Evolutionary conservation across 1,140 invertebrate genomes (phyloP), one percentile per base, ranked within the genome.

Genomic region (Gonioctena quinquepunctata): DNA sequence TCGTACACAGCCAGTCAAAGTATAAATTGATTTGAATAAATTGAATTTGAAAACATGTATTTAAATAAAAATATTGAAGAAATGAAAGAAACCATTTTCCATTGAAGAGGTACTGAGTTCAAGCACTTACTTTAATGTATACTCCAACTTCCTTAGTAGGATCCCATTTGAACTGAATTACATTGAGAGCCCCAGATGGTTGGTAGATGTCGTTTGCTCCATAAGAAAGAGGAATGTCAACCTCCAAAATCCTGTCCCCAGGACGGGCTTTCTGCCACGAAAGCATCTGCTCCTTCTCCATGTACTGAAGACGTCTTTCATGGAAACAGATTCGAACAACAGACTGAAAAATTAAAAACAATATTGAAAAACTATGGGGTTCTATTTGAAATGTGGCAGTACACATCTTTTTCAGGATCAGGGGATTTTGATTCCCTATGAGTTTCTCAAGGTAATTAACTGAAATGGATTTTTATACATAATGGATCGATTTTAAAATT

Each of bases 91-190:
- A 64, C 5, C 28, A 50, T 64, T 18, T 54, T 48, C 27, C 2
- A n/a, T n/a, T n/a, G n/a, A n/a, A n/a, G n/a, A n/a, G n/a, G n/a
- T n/a, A n/a, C n/a, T n/a, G 6, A 16, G 56, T 16, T 13, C 28
- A n/a, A n/a, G n/a, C n/a, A 76, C 75, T 76, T 83, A 96, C 93
- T 88, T 95, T 95, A 70, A 96, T 92, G 79, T 96, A 96, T 69
- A 96, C 92, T 21, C 96, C 96, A 72, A 96, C 94, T 86, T 98
- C 96, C 81, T 98, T 98, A 1, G 94, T 93, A 0, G 96, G 96
- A 85, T 98, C 96, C 96, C 96, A 99, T 72, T 92, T 90, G 76
- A 98, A 95, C 79, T 96, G 93, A 18, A 94, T 88, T 7, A 90
- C 88, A 84, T 98, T 98, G 26, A 95, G 85, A n/a, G 86, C 84